phyloP scores from a whole-genome alignment of 1,140 invertebrate genomes.

The Danaus plexippus region DNA sequence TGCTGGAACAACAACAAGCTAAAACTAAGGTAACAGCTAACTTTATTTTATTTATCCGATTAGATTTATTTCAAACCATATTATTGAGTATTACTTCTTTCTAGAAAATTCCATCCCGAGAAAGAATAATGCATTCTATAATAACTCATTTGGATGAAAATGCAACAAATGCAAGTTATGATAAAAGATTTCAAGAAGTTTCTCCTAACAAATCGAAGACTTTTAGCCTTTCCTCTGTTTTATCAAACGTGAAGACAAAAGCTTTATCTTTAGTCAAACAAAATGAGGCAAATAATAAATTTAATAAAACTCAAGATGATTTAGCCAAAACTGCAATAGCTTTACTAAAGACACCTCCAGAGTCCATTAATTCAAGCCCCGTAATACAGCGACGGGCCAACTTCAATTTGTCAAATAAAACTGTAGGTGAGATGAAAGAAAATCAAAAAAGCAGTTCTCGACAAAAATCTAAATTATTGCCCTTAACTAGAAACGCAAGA shows the following conservation, averaged over 20 bases:
- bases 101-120: conserved; percentile 71
- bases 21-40: conserved; percentile 63
- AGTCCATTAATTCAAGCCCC: conserved; percentile 36
- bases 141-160: conserved; percentile 65
- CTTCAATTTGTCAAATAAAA: conserved; percentile 7
- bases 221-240: conserved; percentile 53
- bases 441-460: conserved; percentile 6
- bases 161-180: conserved; percentile 28
- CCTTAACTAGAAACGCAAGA: conserved; percentile 10
- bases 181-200: conserved; percentile 23
- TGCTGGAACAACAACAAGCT: conserved; percentile 70
- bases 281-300: conserved; percentile 38
- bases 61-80: background rate
- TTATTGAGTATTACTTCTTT: conserved; percentile 5
- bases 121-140: conserved; percentile 66
- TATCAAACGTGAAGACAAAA: conserved; percentile 72
- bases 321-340: conserved; percentile 42
- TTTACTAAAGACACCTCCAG: conserved; percentile 52
- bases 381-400: conserved; percentile 4
- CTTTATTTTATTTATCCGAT: background rate
- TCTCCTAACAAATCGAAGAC: conserved; percentile 41
- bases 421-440: conserved; percentile 4
- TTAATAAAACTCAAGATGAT: conserved; percentile 30
- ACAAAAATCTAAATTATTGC: conserved; percentile 4
- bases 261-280: conserved; percentile 68